These are phyloP conservation scores for Brachynemurus nebulosus DNA, from an alignment of 2,888 invertebrate genomes.

Conservation along the genomic window DNA sequence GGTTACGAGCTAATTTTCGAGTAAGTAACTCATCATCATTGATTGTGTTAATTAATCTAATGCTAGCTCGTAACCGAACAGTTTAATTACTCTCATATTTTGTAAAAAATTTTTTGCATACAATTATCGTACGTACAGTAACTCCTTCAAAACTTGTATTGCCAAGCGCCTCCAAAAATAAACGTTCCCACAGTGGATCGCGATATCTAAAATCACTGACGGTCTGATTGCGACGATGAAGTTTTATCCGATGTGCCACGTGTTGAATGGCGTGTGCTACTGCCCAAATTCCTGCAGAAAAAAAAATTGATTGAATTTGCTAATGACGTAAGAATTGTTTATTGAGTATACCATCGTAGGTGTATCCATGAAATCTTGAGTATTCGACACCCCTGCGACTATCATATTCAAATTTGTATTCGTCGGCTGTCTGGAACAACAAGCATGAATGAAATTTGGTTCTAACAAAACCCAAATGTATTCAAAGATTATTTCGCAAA, in stretches of 20 bases:
- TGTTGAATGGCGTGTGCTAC: slow-evolving; percentile 89
- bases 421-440: slow-evolving; percentile 67
- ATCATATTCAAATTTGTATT: slow-evolving; percentile 77
- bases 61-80: too few species aligned
- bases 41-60: too few species aligned
- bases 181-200: slow-evolving; percentile 72
- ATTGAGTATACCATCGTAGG: slow-evolving; percentile 97
- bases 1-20: too few species aligned
- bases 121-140: slow-evolving; percentile 30
- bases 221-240: slow-evolving; percentile 58
- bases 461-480: not conserved
- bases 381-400: slow-evolving; percentile 66
- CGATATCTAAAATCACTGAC: slow-evolving; percentile 73
- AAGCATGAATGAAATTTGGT: too few species aligned
- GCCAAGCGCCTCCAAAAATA: slow-evolving; percentile 75
- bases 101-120: too few species aligned
- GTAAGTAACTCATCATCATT: too few species aligned
- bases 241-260: slow-evolving; percentile 61
- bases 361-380: slow-evolving; percentile 93
- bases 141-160: slow-evolving; percentile 93
- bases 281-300: slow-evolving; percentile 66
- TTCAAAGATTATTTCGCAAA: too few species aligned
- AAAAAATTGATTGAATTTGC: not conserved
- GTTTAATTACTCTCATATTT: too few species aligned
- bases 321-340: slow-evolving; percentile 13